Percentiles rank a stretch among this genome's conserved stretches.
Evolutionary conservation across 2,113 vertebrate genomes (phyloP).

Genomic region (Puntigrus tetrazona): DNA sequence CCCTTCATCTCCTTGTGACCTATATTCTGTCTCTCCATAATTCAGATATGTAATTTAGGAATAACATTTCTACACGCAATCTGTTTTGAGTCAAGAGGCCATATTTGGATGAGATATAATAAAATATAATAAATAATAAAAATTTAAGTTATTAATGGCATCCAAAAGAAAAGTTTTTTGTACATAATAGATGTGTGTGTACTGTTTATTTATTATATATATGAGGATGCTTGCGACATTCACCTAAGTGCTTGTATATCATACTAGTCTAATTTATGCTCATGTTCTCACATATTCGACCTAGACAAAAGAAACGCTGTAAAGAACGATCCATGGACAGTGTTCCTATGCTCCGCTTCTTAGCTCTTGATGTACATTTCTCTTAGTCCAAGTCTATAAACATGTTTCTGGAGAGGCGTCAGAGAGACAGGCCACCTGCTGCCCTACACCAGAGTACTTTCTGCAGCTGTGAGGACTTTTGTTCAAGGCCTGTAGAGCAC

Average conservation of each 20-base stretch:
- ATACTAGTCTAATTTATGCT: neutral
- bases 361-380: constrained; percentile 55
- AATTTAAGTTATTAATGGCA: too few species aligned
- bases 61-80: neutral
- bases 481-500: constrained; percentile 48
- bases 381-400: constrained; percentile 55
- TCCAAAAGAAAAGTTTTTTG: too few species aligned
- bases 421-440: constrained; percentile 63
- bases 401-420: constrained; percentile 47
- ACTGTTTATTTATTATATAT: too few species aligned
- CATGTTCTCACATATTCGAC: neutral
- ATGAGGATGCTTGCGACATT: too few species aligned
- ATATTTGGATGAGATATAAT: neutral
- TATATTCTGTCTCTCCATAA: neutral
- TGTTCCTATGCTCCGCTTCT: constrained; percentile 32
- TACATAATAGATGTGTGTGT: too few species aligned
- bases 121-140: too few species aligned
- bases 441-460: constrained; percentile 15
- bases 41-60: neutral
- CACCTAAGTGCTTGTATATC: neutral
- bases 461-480: constrained; percentile 66
- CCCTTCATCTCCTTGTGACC: neutral
- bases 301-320: neutral
- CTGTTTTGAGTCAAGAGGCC: neutral
- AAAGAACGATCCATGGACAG: neutral